Evolutionary conservation across 2,797 vertebrate species (phyloP).

Genomic region (Centropyge bicolor): DNA sequence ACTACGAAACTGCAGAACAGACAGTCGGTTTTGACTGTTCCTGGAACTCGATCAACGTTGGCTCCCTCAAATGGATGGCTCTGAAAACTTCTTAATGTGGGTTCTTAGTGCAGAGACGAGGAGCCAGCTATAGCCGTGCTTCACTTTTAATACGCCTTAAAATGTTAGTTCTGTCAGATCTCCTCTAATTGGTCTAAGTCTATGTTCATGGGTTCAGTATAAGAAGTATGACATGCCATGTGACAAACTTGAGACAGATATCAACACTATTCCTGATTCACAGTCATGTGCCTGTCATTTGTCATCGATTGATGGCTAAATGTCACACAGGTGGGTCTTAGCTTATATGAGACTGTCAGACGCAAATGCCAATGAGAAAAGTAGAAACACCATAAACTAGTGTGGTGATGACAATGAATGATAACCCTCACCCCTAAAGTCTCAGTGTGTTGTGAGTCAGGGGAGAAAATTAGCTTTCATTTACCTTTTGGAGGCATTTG

Average conservation of each 20-base stretch:
- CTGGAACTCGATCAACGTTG: constrained; percentile 15
- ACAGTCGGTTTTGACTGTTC: constrained; percentile 7
- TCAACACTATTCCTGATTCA: neutral
- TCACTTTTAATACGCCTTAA: neutral
- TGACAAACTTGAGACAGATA: neutral
- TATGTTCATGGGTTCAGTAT: neutral
- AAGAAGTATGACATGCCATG: neutral
- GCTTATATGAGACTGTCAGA: neutral
- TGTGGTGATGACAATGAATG: neutral
- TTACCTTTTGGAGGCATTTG: neutral
- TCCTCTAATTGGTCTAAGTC: neutral
- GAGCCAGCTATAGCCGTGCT: neutral
- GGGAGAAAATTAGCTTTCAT: neutral
- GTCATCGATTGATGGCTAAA: neutral
- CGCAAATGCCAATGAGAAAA: neutral
- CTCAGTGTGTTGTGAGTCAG: neutral
- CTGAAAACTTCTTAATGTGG: neutral
- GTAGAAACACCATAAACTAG: neutral
- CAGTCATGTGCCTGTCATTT: neutral
- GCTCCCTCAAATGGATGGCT: constrained; percentile 17
- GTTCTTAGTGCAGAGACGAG: neutral
- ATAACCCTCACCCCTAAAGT: neutral
- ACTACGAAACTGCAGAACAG: constrained; percentile 13
- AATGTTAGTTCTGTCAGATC: neutral
- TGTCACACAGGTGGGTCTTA: neutral